Base-by-base conservation (phyloP, 1,140 invertebrate genomes). In the Aleiodes sp. region DNA sequence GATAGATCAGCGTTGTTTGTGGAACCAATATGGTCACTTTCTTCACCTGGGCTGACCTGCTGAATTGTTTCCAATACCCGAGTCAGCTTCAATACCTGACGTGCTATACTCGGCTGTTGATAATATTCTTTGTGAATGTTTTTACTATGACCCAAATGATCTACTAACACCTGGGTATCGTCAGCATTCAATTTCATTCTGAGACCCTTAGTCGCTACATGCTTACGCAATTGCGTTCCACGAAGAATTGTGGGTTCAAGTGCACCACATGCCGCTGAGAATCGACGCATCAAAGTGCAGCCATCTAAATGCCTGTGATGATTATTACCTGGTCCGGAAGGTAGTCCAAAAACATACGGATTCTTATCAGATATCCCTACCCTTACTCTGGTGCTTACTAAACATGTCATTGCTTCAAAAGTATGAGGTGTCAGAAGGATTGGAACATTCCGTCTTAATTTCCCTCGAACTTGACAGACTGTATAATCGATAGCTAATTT, bases 121-220 rank as follows among this genome's bases (percentile, higher is more conserved):
- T 46, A 46, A 16, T 46, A 19, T 1, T n/a, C n/a, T 19, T 16
- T 46, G 19, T 46, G 43, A 16, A 46, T 46, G 14, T 46, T 46
- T 21, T 19, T 19, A 46, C 19, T 19, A 21, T 46, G 43, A 7
- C 43, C 43, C n/a, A 46, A 21, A 19, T 46, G 19, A 21, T 46
- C 19, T 19, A 16, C 43, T 19, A 46, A 16, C 14, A 16, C 19
- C n/a, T 12, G 19, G 6, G 8, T 19, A 7, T 46, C 19, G 19
- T 16, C 6, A 16, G n/a, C 31, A 67, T 84, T 83, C 6, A 77
- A 77, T 74, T 84, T 77, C 39, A 73, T 10, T 35, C 37, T 16
- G 0, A 66, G 9, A 33, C 68, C 70, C 21, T 43, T 26, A 9
- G 71, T 70, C 1, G 64, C 71, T 6, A 66, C 12, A 39, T 73